Percentiles rank a stretch among this genome's conserved stretches.
phyloP scores from a whole-genome alignment of 2,797 vertebrate genomes.

The Protosalanx chinensis region DNA sequence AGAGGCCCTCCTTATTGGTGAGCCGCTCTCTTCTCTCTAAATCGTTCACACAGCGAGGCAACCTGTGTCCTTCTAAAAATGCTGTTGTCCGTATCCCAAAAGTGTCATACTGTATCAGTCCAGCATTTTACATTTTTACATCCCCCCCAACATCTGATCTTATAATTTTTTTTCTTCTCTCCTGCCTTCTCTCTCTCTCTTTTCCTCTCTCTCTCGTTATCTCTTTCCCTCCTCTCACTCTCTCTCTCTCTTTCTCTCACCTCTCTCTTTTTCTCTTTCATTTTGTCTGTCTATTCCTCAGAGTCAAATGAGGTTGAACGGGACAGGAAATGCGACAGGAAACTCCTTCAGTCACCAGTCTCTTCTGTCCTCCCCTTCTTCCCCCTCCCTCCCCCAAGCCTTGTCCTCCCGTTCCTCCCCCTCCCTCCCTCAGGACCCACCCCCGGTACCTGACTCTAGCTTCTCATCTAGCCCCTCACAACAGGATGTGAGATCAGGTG shows the following conservation, averaged over 20 bases:
- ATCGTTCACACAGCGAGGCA: slow-evolving; percentile 4
- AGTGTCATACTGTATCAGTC: neutral
- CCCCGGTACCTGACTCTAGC: slow-evolving; percentile 59
- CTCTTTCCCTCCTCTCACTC: neutral
- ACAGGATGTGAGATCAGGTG: slow-evolving; percentile 77
- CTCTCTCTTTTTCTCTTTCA: slow-evolving; percentile 19
- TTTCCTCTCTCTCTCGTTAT: neutral
- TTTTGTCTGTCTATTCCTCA: slow-evolving; percentile 47
- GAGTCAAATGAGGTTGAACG: slow-evolving; percentile 82
- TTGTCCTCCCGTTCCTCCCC: slow-evolving; percentile 74
- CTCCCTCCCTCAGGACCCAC: slow-evolving; percentile 75
- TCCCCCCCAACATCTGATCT: neutral
- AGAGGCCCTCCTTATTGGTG: slow-evolving; percentile 78
- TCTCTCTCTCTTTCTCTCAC: slow-evolving; percentile 22
- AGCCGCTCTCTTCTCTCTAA: slow-evolving; percentile 23
- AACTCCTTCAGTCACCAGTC: slow-evolving; percentile 63
- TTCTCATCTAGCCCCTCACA: slow-evolving; percentile 53
- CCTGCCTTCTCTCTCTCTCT: neutral
- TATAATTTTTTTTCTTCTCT: neutral
- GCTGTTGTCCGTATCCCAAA: neutral
- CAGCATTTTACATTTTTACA: neutral
- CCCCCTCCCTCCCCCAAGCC: slow-evolving; percentile 73
- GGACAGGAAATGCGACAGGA: slow-evolving; percentile 62
- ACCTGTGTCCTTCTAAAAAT: slow-evolving; percentile 5
- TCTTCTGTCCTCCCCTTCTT: slow-evolving; percentile 81